Conservation (phyloP, 2,113 vertebrate genomes). For the Gobius niger region DNA sequence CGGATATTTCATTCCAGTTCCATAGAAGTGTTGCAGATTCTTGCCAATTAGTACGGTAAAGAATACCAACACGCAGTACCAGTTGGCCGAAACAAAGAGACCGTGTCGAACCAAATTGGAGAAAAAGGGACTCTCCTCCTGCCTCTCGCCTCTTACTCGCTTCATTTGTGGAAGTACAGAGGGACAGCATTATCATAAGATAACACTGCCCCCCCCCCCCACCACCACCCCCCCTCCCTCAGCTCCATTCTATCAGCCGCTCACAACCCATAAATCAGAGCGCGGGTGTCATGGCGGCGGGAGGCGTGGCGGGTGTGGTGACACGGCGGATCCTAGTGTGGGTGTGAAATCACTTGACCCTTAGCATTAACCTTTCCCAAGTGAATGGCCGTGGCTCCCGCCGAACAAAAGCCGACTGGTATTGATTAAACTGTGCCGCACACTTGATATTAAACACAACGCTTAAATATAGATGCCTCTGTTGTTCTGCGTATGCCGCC, state of each 20-base stretch:
- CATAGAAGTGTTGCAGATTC: conserved; percentile 49
- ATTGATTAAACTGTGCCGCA: conserved; percentile 96
- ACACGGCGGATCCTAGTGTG: conserved; percentile 87
- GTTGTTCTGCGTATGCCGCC: conserved; percentile 33
- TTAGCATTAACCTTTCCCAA: conserved; percentile 96
- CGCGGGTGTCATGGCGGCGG: conserved; percentile 95
- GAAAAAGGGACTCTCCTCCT: conserved; percentile 23
- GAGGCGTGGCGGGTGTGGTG: conserved; percentile 87
- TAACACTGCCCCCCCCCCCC: conserved; percentile 85
- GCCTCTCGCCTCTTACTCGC: conserved; percentile 38
- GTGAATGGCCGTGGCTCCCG: conserved; percentile 91
- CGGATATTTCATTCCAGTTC: conserved; percentile 51
- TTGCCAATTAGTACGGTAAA: conserved; percentile 50
- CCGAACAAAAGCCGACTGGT: conserved; percentile 93
- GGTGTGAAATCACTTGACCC: conserved; percentile 99
- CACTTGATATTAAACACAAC: conserved; percentile 95
- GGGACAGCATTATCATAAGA: conserved; percentile 91
- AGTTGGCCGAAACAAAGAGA: conserved; percentile 56
- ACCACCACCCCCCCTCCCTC: no score
- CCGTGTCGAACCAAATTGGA: conserved; percentile 35
- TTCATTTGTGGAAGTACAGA: conserved; percentile 66
- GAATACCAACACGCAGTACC: conserved; percentile 38
- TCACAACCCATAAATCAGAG: conserved; percentile 95
- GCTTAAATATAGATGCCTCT: conserved; percentile 75
- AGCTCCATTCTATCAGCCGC: conserved; percentile 66